phyloP scores from a whole-genome alignment of 1,140 invertebrate species.

The Papilio polytes region DNA sequence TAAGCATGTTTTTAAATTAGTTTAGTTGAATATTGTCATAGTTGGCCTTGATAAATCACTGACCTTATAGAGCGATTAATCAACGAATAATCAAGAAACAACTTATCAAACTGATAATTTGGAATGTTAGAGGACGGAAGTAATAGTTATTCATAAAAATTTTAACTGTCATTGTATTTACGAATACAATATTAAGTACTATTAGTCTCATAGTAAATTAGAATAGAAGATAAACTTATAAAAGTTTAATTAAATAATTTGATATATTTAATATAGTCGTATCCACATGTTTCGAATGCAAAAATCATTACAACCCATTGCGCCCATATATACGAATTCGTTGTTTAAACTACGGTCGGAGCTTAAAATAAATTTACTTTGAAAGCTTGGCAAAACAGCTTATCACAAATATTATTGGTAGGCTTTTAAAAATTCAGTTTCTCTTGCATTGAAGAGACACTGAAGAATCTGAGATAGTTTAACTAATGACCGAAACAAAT shows the following conservation, averaged over 20 bases:
- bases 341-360: constrained; percentile 70
- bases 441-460: background rate
- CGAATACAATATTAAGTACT: background rate
- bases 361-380: constrained; percentile 75
- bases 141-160: background rate
- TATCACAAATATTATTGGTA: constrained; percentile 43
- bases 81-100: background rate
- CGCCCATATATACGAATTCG: constrained; percentile 68
- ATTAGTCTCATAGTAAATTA: background rate
- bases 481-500: background rate
- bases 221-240: background rate
- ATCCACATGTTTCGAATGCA: constrained; percentile 58
- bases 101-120: constrained; percentile 30
- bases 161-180: background rate
- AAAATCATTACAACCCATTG: constrained; percentile 74
- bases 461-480: background rate
- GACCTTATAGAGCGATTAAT: constrained; percentile 29
- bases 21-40: background rate
- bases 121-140: background rate
- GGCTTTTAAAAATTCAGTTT: constrained; percentile 37
- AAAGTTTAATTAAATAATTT: background rate
- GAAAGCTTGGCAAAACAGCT: constrained; percentile 53
- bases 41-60: constrained; percentile 15
- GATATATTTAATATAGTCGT: constrained; percentile 31
- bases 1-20: background rate